Percentiles rank a stretch among this genome's conserved stretches.
Conservation (phyloP, 1,140 invertebrate species). For the Drosophila funebris region DNA sequence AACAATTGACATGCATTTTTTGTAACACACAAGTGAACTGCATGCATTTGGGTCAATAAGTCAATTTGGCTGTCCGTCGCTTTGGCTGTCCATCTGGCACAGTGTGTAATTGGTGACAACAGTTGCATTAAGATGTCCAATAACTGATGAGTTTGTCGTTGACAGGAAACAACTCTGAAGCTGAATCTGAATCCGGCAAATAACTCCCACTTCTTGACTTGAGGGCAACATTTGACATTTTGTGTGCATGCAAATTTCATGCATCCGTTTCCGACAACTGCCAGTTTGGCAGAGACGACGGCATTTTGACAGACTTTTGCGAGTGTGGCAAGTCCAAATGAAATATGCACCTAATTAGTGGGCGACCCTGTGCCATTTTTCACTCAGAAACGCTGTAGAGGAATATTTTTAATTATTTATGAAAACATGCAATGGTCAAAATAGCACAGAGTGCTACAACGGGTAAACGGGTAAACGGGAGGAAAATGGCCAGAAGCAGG, state of each 20-base stretch:
- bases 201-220: background rate
- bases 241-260: slow-evolving; percentile 58
- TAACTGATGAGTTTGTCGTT: slow-evolving; percentile 11
- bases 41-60: slow-evolving; percentile 14
- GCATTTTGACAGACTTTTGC: slow-evolving; percentile 43
- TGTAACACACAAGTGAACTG: background rate
- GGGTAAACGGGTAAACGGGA: background rate
- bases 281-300: background rate
- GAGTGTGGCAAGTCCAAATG: slow-evolving; percentile 33
- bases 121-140: slow-evolving; percentile 38
- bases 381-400: slow-evolving; percentile 33
- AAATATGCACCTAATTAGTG: slow-evolving; percentile 73
- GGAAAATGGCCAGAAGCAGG: background rate
- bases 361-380: slow-evolving; percentile 66
- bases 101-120: slow-evolving; percentile 66
- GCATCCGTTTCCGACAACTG: slow-evolving; percentile 48
- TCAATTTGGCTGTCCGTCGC: slow-evolving; percentile 15
- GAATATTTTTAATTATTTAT: slow-evolving; percentile 77
- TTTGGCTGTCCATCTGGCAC: background rate
- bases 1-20: slow-evolving; percentile 8
- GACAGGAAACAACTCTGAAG: slow-evolving; percentile 44
- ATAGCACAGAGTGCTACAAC: slow-evolving; percentile 5
- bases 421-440: slow-evolving; percentile 66
- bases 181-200: background rate
- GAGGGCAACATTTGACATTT: slow-evolving; percentile 29